Evolutionary conservation across 1,140 invertebrate genomes (phyloP).

Genomic region (Ectropis grisescens): DNA sequence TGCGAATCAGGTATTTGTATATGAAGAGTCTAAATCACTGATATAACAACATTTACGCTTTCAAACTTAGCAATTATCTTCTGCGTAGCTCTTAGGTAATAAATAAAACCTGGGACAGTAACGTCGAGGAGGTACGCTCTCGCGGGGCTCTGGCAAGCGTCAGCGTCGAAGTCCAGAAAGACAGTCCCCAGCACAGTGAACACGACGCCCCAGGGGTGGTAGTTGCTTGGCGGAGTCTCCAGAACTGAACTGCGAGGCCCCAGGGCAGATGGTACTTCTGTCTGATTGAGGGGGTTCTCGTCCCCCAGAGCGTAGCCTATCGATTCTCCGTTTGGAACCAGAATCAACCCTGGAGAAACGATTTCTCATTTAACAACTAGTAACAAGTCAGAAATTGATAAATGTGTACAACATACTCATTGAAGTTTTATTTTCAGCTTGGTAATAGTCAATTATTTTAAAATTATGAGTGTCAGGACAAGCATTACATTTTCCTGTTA

Average conservation of each 20-base stretch:
- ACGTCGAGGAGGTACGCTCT: constrained; percentile 94
- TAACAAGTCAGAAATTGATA: too few species aligned
- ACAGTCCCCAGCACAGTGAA: constrained; percentile 95
- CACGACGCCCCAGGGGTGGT: constrained; percentile 89
- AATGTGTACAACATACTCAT: too few species aligned
- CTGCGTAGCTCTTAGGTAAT: too few species aligned
- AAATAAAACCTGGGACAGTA: constrained; percentile 81
- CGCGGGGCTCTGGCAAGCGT: constrained; percentile 95
- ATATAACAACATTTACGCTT: too few species aligned
- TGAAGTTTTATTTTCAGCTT: too few species aligned
- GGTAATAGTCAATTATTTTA: too few species aligned
- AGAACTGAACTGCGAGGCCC: constrained; percentile 51
- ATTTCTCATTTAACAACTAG: too few species aligned
- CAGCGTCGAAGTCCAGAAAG: constrained; percentile 94
- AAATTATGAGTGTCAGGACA: too few species aligned
- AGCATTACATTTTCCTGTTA: too few species aligned
- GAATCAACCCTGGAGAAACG: constrained; percentile 78
- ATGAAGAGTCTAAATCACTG: too few species aligned
- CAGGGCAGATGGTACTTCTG: constrained; percentile 34
- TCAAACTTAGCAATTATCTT: too few species aligned
- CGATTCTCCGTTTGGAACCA: constrained; percentile 92
- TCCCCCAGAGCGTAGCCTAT: constrained; percentile 89
- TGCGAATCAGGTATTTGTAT: too few species aligned
- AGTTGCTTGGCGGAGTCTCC: constrained; percentile 31
- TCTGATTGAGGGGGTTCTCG: constrained; percentile 44